Base-by-base conservation (phyloP, 2,888 invertebrate species). In the Mythimna ferrago region DNA sequence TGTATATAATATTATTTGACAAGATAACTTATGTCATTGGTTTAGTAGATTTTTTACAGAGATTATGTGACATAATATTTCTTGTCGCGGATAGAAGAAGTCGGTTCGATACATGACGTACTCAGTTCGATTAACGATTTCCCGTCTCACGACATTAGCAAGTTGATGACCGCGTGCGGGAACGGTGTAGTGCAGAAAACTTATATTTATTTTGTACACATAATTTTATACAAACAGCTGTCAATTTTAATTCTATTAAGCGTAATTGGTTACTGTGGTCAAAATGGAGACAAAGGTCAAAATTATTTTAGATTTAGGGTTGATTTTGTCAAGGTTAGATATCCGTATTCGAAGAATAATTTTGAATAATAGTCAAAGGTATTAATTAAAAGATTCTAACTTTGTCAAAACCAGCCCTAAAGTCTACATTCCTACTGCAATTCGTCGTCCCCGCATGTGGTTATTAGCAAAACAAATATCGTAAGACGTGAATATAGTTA, bases 221-320 rank as follows among this genome's bases (percentile, higher is more conserved):
- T 64, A 61, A 74, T 61, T 76, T 56, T 41, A 76, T 64, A 66
- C 66, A 70, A 48, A 69, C 32, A 77, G 76, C 61, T 71, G 77
- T 71, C 77, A 48, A 64, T 58, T 71, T 76, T 76, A 75, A 69
- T 69, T 69, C 69, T 76, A 78, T 56, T 78, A 78, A 72, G 78
- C 78, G 65, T 75, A 60, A 63, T 66, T 53, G 21, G 64, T 73
- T 67, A 58, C 57, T 57, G 75, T 62, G 66, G 63, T 69, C 76
- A 76, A 74, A 32, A 53, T 73, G 68, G 68, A 68, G 54, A 74
- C 61, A 56, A 69, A 51, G 26, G 61, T 76, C 48, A 76, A 56
- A 67, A 76, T 16, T 41, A 53, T 62, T 26, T 69, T 21, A 53
- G 44, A 32, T 69, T 61, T 41, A 41, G 61, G 41, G 21, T 21